A percentile compares a stretch with the other conserved stretches of the same genome.
Evolutionary conservation across 2,888 invertebrate genomes (phyloP).

Genomic region (Stenoptilia bipunctidactyla): DNA sequence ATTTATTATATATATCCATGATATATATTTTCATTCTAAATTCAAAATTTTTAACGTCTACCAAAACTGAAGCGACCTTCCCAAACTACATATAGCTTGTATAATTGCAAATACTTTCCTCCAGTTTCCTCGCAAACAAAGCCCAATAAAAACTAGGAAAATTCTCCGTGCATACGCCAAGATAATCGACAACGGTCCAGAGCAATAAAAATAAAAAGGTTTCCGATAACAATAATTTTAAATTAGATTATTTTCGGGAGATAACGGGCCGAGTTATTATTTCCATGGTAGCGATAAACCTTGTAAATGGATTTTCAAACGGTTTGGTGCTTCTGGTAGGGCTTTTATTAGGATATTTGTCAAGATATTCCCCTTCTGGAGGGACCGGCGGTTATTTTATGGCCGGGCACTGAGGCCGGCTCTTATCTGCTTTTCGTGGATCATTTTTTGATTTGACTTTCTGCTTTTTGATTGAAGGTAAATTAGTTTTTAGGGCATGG

Average conservation of each 20-base stretch:
- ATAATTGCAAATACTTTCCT: no score
- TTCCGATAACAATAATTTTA: constrained; percentile 65
- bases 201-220: constrained; percentile 60
- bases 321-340: constrained; percentile 53
- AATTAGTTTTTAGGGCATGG: no score
- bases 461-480: no score
- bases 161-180: constrained; percentile 21
- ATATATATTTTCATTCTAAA: no score
- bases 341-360: constrained; percentile 68
- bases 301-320: constrained; percentile 69
- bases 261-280: constrained; percentile 67
- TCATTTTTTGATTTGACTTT: no score
- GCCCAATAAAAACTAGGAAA: no score
- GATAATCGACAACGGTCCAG: constrained; percentile 50
- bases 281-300: constrained; percentile 67
- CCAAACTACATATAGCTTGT: no score
- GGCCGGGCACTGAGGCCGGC: not conserved
- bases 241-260: constrained; percentile 67
- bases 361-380: constrained; percentile 42
- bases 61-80: no score
- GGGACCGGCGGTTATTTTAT: not conserved
- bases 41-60: no score
- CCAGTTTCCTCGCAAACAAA: no score
- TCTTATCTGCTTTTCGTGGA: no score
- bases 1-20: no score